Percentiles rank a stretch among this genome's conserved stretches.
These are phyloP conservation scores for Sebastes oblongus DNA, from an alignment of 2,797 vertebrate genomes.

Conservation along the genomic window DNA sequence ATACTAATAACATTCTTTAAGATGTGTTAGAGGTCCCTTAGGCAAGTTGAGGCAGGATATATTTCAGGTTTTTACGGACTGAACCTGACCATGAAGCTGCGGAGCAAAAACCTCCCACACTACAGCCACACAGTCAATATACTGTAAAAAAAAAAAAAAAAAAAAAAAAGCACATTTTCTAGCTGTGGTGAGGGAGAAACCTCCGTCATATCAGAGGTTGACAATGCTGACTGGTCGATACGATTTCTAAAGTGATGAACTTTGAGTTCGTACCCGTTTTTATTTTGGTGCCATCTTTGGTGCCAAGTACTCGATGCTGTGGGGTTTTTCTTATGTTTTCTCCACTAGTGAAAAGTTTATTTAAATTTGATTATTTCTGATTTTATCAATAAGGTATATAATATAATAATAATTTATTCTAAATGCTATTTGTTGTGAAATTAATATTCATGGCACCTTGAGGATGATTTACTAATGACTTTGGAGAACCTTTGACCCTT, in stretches of 20 bases:
- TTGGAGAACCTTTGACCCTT: not conserved
- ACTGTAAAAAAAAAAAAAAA: not conserved
- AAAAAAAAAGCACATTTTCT: not conserved
- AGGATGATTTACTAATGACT: not conserved
- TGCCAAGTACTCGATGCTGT: not conserved
- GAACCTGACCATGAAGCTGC: slow-evolving; percentile 14
- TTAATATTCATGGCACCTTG: not conserved
- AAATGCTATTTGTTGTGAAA: not conserved
- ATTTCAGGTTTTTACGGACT: slow-evolving; percentile 12
- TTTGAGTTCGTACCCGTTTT: not conserved
- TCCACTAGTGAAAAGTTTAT: not conserved
- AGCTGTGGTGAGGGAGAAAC: not conserved
- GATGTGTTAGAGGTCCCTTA: not conserved
- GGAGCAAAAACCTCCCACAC: slow-evolving; percentile 2
- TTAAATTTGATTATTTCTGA: not conserved
- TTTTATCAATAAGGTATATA: not conserved
- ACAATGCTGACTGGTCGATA: not conserved
- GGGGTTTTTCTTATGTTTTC: not conserved
- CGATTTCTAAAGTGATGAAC: not conserved
- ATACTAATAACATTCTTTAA: not conserved
- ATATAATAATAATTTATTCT: no score
- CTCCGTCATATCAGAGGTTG: not conserved
- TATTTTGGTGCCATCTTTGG: not conserved
- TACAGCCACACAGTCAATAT: not conserved
- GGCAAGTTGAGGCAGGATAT: not conserved